Evolutionary conservation across 1,140 invertebrate genomes (phyloP), one percentile per base, ranked within the genome.

Genomic region (Agrilus planipennis): DNA sequence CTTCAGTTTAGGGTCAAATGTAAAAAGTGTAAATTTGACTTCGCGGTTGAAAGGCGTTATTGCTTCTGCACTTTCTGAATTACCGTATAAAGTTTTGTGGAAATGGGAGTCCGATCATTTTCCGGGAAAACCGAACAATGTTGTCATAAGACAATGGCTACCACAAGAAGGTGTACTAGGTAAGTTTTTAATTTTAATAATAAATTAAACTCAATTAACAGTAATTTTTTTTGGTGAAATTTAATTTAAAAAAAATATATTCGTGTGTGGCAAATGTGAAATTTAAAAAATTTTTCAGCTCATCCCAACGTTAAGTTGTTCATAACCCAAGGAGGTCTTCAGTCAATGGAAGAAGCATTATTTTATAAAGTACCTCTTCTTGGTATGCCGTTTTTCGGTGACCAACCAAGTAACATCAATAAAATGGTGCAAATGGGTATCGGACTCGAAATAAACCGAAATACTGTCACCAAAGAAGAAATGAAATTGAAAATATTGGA

Each of bases 321-420:
- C 44, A 70, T 79, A 16, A 74, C 68, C 6, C 77, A 80, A 45
- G 74, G 76, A 22, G 77, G 77, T 2, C 55, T 70, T 10, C 67
- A 73, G 36, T 75, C 75, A 15, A 61, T 68, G 6, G 69, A 71
- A 32, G 76, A 79, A 54, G 68, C 71, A 0, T 61, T 74, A 7
- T 64, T 66, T 40, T 56, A 62, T 42, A 68, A 63, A n/a, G 66
- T 76, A 9, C 75, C 76, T 1, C 44, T 79, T 1, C 44, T 79
- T 4, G 64, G 60, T 5, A 56, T 67, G 14, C 62, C 64, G 4
- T 56, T 63, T 30, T 34, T 61, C 1, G 55, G 20, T 3, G 63
- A 65, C 31, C 64, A 65, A 34, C 27, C 11, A 11, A 9, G 19
- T 12, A 52, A 52, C 22, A 39, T 48, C 1, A 47, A 57, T 19